A percentile compares a stretch with the other conserved stretches of the same genome.
Evolutionary conservation across 2,113 vertebrate genomes (phyloP).

Genomic region (Dasyurus viverrinus): DNA sequence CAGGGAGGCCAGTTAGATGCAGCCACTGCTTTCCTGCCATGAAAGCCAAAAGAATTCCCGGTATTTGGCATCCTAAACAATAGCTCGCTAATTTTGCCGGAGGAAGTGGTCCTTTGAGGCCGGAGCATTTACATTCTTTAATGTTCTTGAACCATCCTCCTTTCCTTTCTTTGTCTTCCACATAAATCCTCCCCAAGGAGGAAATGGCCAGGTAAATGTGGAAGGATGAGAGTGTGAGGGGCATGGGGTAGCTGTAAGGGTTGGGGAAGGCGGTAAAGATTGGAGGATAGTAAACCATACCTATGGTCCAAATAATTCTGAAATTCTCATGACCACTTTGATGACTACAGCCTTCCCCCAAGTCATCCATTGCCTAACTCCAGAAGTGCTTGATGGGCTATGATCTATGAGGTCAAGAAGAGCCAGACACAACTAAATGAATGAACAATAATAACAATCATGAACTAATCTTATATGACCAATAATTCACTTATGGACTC

Average conservation of each 20-base stretch:
- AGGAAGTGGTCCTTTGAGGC: not conserved
- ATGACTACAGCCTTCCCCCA: not conserved
- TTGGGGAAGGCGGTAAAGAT: not conserved
- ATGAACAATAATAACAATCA: not conserved
- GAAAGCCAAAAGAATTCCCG: slow-evolving; percentile 16
- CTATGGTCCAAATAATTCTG: not conserved
- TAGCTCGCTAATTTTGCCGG: not conserved
- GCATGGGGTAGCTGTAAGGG: not conserved
- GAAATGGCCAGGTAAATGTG: not conserved
- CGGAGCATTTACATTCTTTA: not conserved
- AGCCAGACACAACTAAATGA: not conserved
- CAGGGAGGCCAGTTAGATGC: not conserved
- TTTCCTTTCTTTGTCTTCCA: not conserved
- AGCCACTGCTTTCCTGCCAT: not conserved
- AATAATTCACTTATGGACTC: not conserved
- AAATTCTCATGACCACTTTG: not conserved
- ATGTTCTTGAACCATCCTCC: not conserved
- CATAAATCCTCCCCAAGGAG: not conserved
- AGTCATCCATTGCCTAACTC: not conserved
- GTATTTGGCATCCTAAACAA: not conserved
- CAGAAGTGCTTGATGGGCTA: too few species aligned
- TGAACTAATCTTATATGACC: not conserved
- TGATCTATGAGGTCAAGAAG: not conserved
- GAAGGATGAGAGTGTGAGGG: not conserved
- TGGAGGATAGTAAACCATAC: not conserved